These are phyloP conservation scores for Venturia canescens DNA, from an alignment of 1,140 invertebrate genomes.

Conservation along the genomic window DNA sequence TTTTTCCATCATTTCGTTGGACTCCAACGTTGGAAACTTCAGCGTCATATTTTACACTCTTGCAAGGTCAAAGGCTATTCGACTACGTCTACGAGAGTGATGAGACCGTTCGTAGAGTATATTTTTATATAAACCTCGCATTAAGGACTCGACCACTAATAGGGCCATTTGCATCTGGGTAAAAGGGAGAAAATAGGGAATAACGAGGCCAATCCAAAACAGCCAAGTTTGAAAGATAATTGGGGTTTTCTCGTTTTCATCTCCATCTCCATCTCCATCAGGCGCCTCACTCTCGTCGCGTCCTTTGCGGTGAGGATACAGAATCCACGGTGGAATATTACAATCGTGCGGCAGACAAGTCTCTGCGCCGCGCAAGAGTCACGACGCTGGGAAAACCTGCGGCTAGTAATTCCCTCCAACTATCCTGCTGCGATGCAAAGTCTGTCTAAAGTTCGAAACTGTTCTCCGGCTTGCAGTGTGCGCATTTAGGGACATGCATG, in stretches of 20 bases:
- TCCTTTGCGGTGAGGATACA: neutral
- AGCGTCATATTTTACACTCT: no score
- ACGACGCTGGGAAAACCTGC: neutral
- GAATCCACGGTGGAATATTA: slow-evolving; percentile 4
- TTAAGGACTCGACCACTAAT: no score
- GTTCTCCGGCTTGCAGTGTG: no score
- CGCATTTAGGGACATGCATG: neutral
- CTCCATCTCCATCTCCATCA: neutral
- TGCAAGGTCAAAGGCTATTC: no score
- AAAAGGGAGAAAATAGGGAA: neutral
- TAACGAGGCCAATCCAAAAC: neutral
- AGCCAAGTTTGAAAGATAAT: slow-evolving; percentile 20
- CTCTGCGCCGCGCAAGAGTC: neutral
- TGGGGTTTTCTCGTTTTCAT: slow-evolving; percentile 7
- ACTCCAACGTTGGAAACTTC: no score
- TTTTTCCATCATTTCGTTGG: no score
- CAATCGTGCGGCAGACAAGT: neutral
- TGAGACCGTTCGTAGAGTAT: no score
- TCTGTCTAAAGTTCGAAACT: slow-evolving; percentile 31
- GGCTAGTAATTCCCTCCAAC: slow-evolving; percentile 30
- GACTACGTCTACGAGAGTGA: no score
- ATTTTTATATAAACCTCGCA: no score
- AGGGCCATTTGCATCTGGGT: no score
- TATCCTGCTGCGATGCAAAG: slow-evolving; percentile 30
- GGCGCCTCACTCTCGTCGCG: neutral